phyloP scores from a whole-genome alignment of 2,888 invertebrate species.

The Lepidocyrtinus sp. region DNA sequence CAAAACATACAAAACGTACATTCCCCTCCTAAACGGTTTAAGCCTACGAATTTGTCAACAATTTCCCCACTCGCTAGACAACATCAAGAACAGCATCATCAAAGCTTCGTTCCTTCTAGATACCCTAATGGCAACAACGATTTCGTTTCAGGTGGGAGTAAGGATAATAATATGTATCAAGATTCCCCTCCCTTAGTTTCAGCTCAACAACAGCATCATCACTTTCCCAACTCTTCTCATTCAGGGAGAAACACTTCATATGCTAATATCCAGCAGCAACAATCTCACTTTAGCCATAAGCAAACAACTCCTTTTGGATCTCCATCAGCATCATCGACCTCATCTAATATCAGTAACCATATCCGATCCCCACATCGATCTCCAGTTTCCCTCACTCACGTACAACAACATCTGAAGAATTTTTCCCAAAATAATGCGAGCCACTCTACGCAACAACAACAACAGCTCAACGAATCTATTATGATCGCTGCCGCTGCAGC shows the following conservation, averaged over 20 bases:
- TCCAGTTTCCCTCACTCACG: neutral
- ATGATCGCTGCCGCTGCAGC: constrained; percentile 26
- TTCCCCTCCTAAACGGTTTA: constrained; percentile 42
- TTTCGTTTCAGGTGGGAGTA: neutral
- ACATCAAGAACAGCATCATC: constrained; percentile 4
- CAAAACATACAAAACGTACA: constrained; percentile 9
- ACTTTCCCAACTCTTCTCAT: neutral
- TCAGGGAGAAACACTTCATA: neutral
- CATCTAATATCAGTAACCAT: neutral
- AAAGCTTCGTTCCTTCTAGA: neutral
- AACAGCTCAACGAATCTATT: constrained; percentile 32
- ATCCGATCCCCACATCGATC: constrained; percentile 23
- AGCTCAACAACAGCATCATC: neutral
- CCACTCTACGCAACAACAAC: constrained; percentile 21
- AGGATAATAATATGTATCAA: neutral
- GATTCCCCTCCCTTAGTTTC: neutral
- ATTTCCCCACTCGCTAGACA: neutral
- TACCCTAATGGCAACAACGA: neutral
- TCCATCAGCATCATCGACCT: neutral
- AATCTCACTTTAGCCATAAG: neutral
- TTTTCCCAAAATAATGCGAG: neutral
- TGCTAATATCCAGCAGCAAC: neutral
- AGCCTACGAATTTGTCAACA: constrained; percentile 10
- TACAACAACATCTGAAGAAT: neutral
- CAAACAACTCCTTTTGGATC: neutral